Conservation (phyloP, 2,888 invertebrate species). For the Lasioglossum leucozonium region DNA sequence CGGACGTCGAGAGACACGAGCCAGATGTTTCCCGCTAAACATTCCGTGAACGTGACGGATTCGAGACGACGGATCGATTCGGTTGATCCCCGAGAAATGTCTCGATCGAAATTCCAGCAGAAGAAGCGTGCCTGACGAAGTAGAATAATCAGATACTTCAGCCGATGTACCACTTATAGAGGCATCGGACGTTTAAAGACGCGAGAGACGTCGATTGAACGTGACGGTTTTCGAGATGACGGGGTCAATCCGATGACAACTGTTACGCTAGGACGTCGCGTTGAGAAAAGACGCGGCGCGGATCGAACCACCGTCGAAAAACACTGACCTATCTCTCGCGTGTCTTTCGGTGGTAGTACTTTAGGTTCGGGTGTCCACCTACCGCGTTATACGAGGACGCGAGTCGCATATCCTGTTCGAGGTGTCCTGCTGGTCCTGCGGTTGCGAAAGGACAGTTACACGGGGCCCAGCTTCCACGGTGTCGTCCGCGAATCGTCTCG, state of each 20-base stretch:
- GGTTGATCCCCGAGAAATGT: neutral
- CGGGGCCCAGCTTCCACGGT: conserved; percentile 53
- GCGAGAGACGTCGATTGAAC: neutral
- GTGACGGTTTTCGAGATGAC: neutral
- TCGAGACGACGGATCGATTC: neutral
- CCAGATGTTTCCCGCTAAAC: neutral
- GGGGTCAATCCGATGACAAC: neutral
- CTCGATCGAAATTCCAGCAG: neutral
- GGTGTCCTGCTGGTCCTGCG: neutral
- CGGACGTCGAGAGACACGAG: neutral
- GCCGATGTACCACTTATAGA: too few relatives aligned
- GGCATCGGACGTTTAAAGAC: too few relatives aligned
- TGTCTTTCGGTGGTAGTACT: neutral
- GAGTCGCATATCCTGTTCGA: neutral
- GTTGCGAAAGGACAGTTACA: neutral
- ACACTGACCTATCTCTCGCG: conserved; percentile 34
- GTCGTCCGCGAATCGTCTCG: neutral
- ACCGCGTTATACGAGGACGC: neutral
- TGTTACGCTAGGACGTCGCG: neutral
- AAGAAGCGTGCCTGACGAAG: too few relatives aligned
- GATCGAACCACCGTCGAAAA: neutral
- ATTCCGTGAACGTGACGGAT: neutral
- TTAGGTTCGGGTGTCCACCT: neutral
- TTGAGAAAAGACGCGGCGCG: neutral
- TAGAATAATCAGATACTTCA: too few relatives aligned